These are phyloP conservation scores for Drosophila ohnishii DNA, from an alignment of 1,140 invertebrate genomes.

Conservation along the genomic window DNA sequence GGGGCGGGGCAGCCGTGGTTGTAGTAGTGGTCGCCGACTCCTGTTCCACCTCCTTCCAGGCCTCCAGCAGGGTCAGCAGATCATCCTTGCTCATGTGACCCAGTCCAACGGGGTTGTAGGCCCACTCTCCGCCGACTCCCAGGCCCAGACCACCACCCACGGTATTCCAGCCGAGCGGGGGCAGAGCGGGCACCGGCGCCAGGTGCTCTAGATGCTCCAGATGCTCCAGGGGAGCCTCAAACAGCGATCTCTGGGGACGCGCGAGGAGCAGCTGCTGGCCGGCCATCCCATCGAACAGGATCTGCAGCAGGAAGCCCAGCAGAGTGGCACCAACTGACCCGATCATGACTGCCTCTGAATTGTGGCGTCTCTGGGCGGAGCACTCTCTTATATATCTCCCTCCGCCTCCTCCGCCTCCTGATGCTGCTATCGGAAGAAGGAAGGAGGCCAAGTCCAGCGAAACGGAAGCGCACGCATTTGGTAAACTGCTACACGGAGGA, in stretches of 20 bases:
- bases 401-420: slow-evolving; percentile 2
- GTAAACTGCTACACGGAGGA: slow-evolving; percentile 5
- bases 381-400: slow-evolving; percentile 18
- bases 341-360: slow-evolving; percentile 28
- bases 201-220: slow-evolving; percentile 14
- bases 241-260: slow-evolving; percentile 52
- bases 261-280: slow-evolving; percentile 46
- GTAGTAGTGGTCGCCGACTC: slow-evolving; percentile 15
- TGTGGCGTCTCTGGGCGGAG: slow-evolving; percentile 27
- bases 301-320: slow-evolving; percentile 32
- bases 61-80: slow-evolving; percentile 70
- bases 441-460: slow-evolving; percentile 22
- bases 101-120: slow-evolving; percentile 56
- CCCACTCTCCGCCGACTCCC: slow-evolving; percentile 11
- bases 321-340: slow-evolving; percentile 29
- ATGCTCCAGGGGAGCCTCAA: slow-evolving; percentile 10
- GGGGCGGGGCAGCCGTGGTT: slow-evolving; percentile 62
- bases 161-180: slow-evolving; percentile 46
- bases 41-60: slow-evolving; percentile 71
- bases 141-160: slow-evolving; percentile 13
- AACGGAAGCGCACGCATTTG: slow-evolving; percentile 28
- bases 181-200: not conserved
- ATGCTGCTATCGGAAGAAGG: slow-evolving; percentile 19
- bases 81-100: slow-evolving; percentile 78
- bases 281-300: slow-evolving; percentile 6